phyloP scores from a whole-genome alignment of 35 echinoderm and acorn worm species.

The Hemicentrotus pulcherrimus region DNA sequence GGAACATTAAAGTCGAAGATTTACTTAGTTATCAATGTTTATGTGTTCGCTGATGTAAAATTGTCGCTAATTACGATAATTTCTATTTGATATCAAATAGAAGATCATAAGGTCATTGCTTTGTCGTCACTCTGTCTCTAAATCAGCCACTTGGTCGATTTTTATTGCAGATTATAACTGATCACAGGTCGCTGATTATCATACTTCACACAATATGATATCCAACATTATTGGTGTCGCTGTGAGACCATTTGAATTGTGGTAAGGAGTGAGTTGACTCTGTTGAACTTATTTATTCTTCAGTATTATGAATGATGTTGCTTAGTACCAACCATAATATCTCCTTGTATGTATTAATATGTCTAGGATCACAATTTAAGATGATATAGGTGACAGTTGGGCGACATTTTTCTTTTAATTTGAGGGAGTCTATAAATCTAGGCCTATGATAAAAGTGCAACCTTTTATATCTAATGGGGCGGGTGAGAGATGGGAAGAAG shows the following conservation, averaged over 20 bases:
- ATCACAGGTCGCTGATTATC: neutral
- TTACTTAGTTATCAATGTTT: neutral
- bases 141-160: neutral
- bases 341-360: neutral
- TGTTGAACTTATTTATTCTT: neutral
- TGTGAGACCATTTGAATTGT: neutral
- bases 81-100: conserved; percentile 20
- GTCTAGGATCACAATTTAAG: neutral
- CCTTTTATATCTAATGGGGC: too few relatives aligned
- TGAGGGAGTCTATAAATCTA: too few relatives aligned
- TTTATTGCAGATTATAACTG: neutral
- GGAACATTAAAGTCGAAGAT: neutral
- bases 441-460: too few relatives aligned
- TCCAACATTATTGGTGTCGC: neutral
- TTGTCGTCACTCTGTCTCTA: neutral
- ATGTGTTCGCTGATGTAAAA: neutral
- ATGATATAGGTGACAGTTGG: neutral
- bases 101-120: neutral
- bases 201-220: neutral
- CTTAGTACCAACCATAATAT: neutral
- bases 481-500: too few relatives aligned
- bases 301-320: neutral
- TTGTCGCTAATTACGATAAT: neutral
- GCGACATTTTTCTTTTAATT: neutral
- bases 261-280: neutral